Conservation (phyloP, 2,113 vertebrate species). For the Propithecus coquereli region DNA sequence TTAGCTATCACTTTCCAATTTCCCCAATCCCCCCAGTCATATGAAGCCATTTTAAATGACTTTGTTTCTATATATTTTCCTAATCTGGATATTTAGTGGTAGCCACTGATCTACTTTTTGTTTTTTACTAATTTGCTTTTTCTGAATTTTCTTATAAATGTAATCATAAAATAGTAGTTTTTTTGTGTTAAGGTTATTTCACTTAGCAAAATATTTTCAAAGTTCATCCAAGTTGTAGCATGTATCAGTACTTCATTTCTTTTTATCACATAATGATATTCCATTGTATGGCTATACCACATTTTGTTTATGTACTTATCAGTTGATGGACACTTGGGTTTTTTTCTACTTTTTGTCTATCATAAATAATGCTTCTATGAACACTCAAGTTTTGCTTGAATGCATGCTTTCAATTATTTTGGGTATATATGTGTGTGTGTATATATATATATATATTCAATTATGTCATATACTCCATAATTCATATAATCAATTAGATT, state of each 20-base stretch:
- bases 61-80: neutral
- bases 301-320: neutral
- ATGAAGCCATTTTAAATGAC: neutral
- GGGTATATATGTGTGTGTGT: neutral
- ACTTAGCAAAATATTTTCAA: neutral
- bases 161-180: neutral
- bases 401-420: neutral
- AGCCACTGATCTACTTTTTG: neutral
- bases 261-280: neutral
- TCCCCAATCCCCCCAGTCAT: neutral
- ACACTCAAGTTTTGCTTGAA: neutral
- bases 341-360: neutral
- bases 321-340: neutral
- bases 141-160: neutral
- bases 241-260: neutral
- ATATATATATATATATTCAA: neutral
- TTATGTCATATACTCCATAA: neutral
- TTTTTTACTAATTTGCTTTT: neutral
- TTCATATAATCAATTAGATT: constrained; percentile 14
- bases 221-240: neutral
- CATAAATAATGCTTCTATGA: neutral
- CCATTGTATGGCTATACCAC: neutral
- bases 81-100: neutral
- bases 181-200: neutral
- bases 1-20: neutral